Base-by-base conservation (phyloP, 2,797 vertebrate species). In the Iguana delicatissima region DNA sequence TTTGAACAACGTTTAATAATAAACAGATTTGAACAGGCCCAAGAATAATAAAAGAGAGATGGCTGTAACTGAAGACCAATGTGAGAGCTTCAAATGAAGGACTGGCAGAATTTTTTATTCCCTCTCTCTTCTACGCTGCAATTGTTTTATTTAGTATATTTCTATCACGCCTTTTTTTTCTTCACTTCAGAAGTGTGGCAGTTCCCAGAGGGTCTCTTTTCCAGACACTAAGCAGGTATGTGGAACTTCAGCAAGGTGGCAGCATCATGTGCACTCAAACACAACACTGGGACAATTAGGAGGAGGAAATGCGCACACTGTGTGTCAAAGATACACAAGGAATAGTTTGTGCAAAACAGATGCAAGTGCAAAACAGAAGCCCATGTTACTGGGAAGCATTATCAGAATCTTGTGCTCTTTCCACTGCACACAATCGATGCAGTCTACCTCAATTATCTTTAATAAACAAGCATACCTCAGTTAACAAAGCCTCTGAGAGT, bases 1-100 rank as follows among this genome's bases (percentile, higher is more conserved):
- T 96, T 91, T 96, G 95, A 93, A 92, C 93, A 95, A 89, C 5
- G 96, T 95, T 96, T 97, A 96, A 96, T 97, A 92, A 96, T 95
- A 94, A 96, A 96, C 74, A 95, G 94, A 89, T 89, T 69, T 16
- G 88, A 92, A 93, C 38, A 67, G 74, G 84, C 91, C 92, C 67
- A 35, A 92, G 85, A 93, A 93, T 52, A 92, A 73, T 55, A 72
- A 91, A 92, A 93, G 92, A 93, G 92, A 86, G 64, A 46, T 12
- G 38, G 86, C 50, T 10, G 5, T 12, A 52, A 67, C 52, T 2
- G 29, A 59, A 72, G 46, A 13, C 42, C 4, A 82, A 57, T 13
- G 13, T 10, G n/a, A 38, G 46, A 38, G 50, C 10, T 7, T 46
- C 3, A 16, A n/a, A 18, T 1, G 38, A 50, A 22, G 14, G 35